These are phyloP conservation scores for Danio jaintianensis DNA, from an alignment of 2,797 vertebrate genomes.

Conservation along the genomic window DNA sequence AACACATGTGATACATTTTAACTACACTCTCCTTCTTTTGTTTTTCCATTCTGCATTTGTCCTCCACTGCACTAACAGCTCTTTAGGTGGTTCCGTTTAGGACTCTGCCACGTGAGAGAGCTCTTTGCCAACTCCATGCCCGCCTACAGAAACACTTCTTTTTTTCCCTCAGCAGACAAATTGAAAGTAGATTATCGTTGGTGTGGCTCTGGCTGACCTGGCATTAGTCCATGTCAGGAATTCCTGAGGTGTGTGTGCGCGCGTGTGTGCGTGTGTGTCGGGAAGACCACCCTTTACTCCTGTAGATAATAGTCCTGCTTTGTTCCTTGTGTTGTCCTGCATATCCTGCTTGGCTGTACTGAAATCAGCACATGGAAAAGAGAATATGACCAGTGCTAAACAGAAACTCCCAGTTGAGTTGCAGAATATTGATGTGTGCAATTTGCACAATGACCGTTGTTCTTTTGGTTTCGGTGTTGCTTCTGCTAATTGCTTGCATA, in stretches of 20 bases:
- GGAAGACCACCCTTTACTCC: constrained; percentile 46
- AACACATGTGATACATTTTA: constrained; percentile 26
- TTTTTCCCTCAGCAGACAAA: constrained; percentile 23
- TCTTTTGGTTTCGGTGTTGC: constrained; percentile 44
- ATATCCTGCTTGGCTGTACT: constrained; percentile 31
- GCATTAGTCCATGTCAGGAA: constrained; percentile 39
- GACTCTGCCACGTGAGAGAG: constrained; percentile 36
- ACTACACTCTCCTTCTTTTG: background rate
- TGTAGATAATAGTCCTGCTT: constrained; percentile 26
- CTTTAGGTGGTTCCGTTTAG: constrained; percentile 32
- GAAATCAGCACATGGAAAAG: constrained; percentile 4
- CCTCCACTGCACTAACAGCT: constrained; percentile 4
- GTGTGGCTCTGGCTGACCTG: constrained; percentile 35
- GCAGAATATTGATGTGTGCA: background rate
- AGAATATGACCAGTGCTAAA: background rate
- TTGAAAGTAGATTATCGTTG: constrained; percentile 41
- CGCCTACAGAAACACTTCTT: background rate
- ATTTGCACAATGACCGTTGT: constrained; percentile 20
- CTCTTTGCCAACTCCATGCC: background rate
- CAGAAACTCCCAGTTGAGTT: constrained; percentile 30
- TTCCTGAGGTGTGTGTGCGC: constrained; percentile 32
- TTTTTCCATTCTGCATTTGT: background rate
- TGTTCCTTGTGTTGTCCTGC: constrained; percentile 43
- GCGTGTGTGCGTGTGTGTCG: too few species aligned
- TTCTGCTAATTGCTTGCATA: constrained; percentile 5